phyloP scores from a whole-genome alignment of 1,140 invertebrate species.

The Mactra quadrangularis region DNA sequence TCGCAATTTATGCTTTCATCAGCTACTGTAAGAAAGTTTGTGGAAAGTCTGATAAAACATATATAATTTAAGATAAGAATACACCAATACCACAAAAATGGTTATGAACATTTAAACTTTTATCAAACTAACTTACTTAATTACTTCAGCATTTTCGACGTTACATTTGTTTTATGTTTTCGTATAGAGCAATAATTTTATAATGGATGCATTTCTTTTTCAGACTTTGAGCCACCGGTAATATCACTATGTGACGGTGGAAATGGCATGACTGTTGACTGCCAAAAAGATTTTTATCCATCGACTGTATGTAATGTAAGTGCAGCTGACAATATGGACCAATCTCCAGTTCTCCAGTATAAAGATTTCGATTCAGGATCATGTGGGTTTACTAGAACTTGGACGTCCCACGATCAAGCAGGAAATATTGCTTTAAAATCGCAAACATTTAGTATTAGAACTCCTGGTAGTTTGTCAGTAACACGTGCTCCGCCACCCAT shows the following conservation, averaged over 20 bases:
- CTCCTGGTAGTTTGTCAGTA: not conserved
- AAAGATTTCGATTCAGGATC: not conserved
- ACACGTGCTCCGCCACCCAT: not conserved
- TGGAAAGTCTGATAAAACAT: too few relatives aligned
- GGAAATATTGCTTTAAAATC: not conserved
- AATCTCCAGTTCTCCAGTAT: not conserved
- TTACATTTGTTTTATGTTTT: too few relatives aligned
- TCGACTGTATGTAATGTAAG: slow-evolving; percentile 6
- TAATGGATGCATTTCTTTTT: too few relatives aligned
- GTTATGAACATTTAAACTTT: too few relatives aligned
- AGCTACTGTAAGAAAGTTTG: too few relatives aligned
- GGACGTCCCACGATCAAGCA: not conserved
- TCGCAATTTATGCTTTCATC: too few relatives aligned
- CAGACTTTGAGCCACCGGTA: not conserved
- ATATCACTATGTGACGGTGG: not conserved
- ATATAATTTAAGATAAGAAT: too few relatives aligned
- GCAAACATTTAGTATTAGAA: not conserved
- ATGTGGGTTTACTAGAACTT: slow-evolving; percentile 2
- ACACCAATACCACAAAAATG: too few relatives aligned
- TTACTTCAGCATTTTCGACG: too few relatives aligned
- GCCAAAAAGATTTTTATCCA: not conserved
- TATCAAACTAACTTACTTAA: too few relatives aligned
- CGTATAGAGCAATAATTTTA: too few relatives aligned
- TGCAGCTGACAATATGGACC: not conserved
- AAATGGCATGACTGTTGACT: not conserved